Conservation (phyloP, 2,113 vertebrate genomes). For the Callaeas wilsoni region DNA sequence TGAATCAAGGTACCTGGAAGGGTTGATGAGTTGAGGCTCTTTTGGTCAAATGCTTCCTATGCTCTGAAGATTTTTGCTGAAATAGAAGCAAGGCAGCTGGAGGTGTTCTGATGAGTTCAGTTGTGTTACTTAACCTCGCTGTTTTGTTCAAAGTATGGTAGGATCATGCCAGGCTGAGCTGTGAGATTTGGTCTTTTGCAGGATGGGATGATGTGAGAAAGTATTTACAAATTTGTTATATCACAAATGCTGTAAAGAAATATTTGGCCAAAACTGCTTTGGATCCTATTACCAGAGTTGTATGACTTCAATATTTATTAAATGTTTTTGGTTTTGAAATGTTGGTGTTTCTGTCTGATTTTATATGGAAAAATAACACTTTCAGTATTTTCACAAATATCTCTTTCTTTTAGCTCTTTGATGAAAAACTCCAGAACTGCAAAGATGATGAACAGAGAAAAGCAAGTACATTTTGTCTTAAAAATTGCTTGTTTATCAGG, state of each 20-base stretch:
- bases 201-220: neutral
- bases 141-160: neutral
- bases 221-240: neutral
- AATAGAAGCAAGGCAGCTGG: neutral
- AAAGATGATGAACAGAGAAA: slow-evolving; percentile 98
- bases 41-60: neutral
- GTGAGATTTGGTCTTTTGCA: neutral
- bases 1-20: neutral
- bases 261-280: neutral
- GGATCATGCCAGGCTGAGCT: neutral
- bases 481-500: neutral
- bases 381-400: neutral
- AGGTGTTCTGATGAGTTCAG: neutral
- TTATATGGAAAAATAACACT: neutral
- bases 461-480: slow-evolving; percentile 79
- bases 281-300: neutral
- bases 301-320: neutral
- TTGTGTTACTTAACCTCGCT: neutral
- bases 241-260: neutral
- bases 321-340: neutral
- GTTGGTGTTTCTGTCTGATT: neutral
- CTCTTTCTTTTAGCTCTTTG: slow-evolving; percentile 84
- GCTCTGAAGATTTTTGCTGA: neutral
- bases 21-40: neutral
- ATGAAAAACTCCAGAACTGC: slow-evolving; percentile 98